Evolutionary conservation across 1,140 invertebrate genomes (phyloP), one percentile per base, ranked within the genome.

Genomic region (Acromyrmex heyeri): DNA sequence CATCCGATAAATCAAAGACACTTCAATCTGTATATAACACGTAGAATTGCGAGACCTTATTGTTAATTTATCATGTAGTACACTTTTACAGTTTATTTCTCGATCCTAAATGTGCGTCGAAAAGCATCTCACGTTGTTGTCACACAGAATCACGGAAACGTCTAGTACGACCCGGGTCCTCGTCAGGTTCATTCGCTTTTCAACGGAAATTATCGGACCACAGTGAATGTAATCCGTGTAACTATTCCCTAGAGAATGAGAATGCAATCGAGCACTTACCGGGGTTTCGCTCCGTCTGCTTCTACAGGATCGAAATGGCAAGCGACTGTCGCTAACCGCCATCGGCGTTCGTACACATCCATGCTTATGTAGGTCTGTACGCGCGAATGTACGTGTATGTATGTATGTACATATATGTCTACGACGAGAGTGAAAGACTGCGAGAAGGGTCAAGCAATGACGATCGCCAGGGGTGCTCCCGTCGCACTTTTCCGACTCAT

Each of bases 401-500:
- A 44, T 44, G 8, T 44, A 44, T 12, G 12, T 48, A 18, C 8
- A 16, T 70, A n/a, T 65, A 53, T 59, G 34, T 76, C 87, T 85
- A 44, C 44, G 16, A 30, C 21, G 12, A 57, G 77, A 53, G 64
- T 86, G 88, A 85, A 72, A 90, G 85, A 90, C 75, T 87, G 82
- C 75, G 65, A 88, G 90, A 90, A 91, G 91, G 90, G 87, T 92
- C 91, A 88, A 89, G 90, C 89, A 90, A 91, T 90, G 89, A 88
- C 87, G 90, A 89, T 92, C 86, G 91, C 87, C 91, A 87, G 87
- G 88, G 85, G 82, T 88, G 85, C 87, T 91, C 89, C 90, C 81
- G 89, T 87, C 91, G 89, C 90, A 92, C 90, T 93, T 93, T 93
- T 92, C 90, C 91, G 85, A 93, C 91, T 93, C 92, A 92, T 93